These are phyloP conservation scores for Lophochroa leadbeateri DNA, from an alignment of 2,113 vertebrate species.

Conservation along the genomic window DNA sequence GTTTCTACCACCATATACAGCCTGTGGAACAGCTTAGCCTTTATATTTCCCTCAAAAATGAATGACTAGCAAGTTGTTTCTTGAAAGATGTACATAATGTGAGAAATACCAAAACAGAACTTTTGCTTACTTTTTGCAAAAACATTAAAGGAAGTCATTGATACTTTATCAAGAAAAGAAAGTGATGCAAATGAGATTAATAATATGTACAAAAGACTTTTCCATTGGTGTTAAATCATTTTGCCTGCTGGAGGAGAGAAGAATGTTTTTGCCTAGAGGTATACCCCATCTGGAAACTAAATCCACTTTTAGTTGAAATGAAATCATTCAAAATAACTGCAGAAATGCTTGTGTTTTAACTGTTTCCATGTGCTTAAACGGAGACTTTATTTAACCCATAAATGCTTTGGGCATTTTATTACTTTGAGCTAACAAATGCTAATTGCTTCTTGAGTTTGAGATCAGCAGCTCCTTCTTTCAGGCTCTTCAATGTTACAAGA, in stretches of 20 bases:
- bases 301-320: slow-evolving; percentile 16
- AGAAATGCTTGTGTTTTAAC: slow-evolving; percentile 1
- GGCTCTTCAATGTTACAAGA: neutral
- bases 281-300: slow-evolving; percentile 16
- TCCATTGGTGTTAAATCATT: neutral
- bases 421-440: neutral
- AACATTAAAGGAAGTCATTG: neutral
- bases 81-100: neutral
- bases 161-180: neutral
- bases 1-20: neutral
- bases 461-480: neutral
- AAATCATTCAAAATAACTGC: neutral
- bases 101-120: neutral
- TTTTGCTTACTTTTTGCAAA: neutral
- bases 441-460: neutral
- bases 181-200: neutral
- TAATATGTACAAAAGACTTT: neutral
- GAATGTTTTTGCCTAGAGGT: neutral
- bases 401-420: neutral
- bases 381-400: neutral
- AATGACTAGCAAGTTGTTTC: neutral
- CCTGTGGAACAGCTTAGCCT: neutral
- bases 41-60: neutral
- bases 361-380: neutral
- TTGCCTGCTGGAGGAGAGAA: neutral